Evolutionary conservation across 2,888 invertebrate species (phyloP).

Genomic region (Drosophila helvetica): DNA sequence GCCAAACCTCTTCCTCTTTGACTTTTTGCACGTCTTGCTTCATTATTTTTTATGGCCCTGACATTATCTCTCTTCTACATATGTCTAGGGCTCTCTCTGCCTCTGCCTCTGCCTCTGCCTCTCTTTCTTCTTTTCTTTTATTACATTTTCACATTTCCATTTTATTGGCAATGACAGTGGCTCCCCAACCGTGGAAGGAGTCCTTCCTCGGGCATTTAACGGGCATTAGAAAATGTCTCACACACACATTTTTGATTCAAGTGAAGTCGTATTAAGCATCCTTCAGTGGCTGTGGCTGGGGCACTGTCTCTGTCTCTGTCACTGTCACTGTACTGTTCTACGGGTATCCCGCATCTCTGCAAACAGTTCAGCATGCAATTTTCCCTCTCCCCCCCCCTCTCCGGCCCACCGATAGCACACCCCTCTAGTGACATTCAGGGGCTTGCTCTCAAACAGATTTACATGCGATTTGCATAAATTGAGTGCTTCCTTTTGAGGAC

Average conservation of each 20-base stretch:
- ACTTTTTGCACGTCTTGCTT: constrained; percentile 44
- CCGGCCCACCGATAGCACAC: background rate
- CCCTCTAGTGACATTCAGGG: constrained; percentile 15
- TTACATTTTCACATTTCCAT: constrained; percentile 36
- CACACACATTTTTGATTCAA: constrained; percentile 51
- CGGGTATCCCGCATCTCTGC: constrained; percentile 7
- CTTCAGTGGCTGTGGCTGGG: constrained; percentile 17
- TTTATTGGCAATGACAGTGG: constrained; percentile 48
- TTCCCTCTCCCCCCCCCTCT: constrained; percentile 8
- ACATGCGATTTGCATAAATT: constrained; percentile 83
- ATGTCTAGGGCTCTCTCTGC: constrained; percentile 37
- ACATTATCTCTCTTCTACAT: constrained; percentile 67
- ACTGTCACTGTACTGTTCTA: background rate
- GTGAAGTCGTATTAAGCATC: constrained; percentile 39
- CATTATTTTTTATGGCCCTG: constrained; percentile 72
- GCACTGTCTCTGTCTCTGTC: too few species aligned
- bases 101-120: background rate
- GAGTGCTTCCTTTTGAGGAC: constrained; percentile 79
- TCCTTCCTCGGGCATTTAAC: constrained; percentile 59
- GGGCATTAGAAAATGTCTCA: constrained; percentile 56
- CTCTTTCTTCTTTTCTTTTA: constrained; percentile 17
- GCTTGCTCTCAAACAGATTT: constrained; percentile 76
- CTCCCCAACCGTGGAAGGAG: constrained; percentile 57
- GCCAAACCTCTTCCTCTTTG: background rate
- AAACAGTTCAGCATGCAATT: constrained; percentile 62